Conservation (phyloP, 1,140 invertebrate species). For the Neodiprion virginianus region DNA sequence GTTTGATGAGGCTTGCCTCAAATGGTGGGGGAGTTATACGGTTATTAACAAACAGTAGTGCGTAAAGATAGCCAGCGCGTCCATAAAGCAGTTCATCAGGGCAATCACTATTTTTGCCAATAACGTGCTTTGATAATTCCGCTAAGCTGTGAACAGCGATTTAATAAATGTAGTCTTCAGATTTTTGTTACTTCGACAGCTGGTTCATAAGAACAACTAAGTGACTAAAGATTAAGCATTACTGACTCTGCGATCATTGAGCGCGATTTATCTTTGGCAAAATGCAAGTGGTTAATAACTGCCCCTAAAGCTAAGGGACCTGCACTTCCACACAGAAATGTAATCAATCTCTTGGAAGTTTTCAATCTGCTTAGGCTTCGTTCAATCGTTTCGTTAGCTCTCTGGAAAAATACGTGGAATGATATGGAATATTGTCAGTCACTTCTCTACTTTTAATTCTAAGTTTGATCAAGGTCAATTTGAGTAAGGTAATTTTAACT, state of each 20-base stretch:
- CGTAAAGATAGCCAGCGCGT: conserved; percentile 82
- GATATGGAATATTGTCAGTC: neutral
- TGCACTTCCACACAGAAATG: conserved; percentile 81
- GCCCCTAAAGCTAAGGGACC: conserved; percentile 77
- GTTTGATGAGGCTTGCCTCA: conserved; percentile 58
- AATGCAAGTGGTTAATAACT: conserved; percentile 67
- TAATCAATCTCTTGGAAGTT: conserved; percentile 57
- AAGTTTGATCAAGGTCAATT: conserved; percentile 8
- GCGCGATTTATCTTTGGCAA: conserved; percentile 54
- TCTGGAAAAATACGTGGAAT: conserved; percentile 46
- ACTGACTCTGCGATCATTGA: conserved; percentile 61
- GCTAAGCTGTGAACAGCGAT: conserved; percentile 60
- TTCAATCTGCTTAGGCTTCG: conserved; percentile 57
- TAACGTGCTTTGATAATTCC: conserved; percentile 59
- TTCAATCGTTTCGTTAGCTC: conserved; percentile 60
- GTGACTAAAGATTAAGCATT: conserved; percentile 18
- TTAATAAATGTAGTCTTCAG: conserved; percentile 21
- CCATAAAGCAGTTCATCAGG: conserved; percentile 89
- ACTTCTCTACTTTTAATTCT: no score
- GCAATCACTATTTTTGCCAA: conserved; percentile 59
- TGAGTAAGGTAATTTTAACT: neutral
- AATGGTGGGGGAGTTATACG: conserved; percentile 62
- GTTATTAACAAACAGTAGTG: conserved; percentile 75
- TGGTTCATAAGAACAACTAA: conserved; percentile 16
- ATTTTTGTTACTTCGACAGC: conserved; percentile 9